Conservation (phyloP, 1,140 invertebrate species). For the Bursaphelenchus mucronatus region DNA sequence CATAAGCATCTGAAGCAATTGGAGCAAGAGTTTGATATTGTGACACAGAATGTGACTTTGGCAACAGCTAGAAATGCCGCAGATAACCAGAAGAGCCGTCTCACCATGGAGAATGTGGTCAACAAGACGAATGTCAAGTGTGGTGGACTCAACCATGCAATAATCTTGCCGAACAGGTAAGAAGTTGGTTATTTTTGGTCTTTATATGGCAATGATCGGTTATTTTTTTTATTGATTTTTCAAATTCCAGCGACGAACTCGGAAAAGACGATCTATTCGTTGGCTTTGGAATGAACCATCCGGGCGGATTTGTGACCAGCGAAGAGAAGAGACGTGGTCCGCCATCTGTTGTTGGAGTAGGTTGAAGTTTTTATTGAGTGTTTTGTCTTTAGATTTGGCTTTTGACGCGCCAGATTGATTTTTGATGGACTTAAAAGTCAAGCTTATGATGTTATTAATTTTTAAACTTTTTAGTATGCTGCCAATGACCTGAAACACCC, state of each 20-base stretch:
- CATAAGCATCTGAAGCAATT: too few species aligned
- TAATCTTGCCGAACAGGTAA: neutral
- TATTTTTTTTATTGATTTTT: too few species aligned
- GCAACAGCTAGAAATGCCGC: too few species aligned
- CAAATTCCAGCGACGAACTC: neutral
- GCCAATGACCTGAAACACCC: slow-evolving; percentile 27
- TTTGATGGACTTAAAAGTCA: too few species aligned
- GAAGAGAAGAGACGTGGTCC: neutral
- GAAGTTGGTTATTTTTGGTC: neutral
- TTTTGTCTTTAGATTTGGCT: too few species aligned
- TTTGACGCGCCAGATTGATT: too few species aligned
- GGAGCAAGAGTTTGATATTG: too few species aligned
- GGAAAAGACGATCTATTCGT: neutral
- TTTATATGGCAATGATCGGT: too few species aligned
- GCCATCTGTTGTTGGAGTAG: slow-evolving; percentile 11
- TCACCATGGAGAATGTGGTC: slow-evolving; percentile 3
- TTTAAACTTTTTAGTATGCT: slow-evolving; percentile 16
- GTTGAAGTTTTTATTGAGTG: too few species aligned
- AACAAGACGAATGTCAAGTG: slow-evolving; percentile 7
- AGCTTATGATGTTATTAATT: neutral
- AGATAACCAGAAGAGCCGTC: neutral
- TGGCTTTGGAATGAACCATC: slow-evolving; percentile 9
- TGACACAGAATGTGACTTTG: too few species aligned
- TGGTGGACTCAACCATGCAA: slow-evolving; percentile 7
- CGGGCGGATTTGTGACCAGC: neutral